Conservation (phyloP, 2,888 invertebrate genomes). For the Autographa pulchrina region DNA sequence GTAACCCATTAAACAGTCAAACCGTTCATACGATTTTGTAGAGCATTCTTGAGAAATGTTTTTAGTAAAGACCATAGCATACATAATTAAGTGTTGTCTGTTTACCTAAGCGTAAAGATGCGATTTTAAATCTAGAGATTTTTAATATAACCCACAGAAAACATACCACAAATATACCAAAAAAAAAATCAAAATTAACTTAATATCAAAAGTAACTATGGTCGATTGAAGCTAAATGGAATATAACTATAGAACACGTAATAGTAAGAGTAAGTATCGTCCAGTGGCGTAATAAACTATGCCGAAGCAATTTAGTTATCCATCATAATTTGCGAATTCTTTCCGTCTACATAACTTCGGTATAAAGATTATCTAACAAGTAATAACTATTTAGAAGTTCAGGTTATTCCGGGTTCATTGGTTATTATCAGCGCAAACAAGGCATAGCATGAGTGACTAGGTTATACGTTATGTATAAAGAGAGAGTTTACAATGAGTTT, state of each 20-base stretch:
- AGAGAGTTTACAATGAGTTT: neutral
- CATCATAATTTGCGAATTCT: constrained; percentile 3
- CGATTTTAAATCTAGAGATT: too few relatives aligned
- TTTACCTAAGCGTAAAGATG: too few relatives aligned
- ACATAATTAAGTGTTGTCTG: too few relatives aligned
- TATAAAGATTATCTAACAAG: neutral
- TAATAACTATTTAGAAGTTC: constrained; percentile 4
- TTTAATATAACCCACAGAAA: too few relatives aligned
- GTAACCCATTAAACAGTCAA: too few relatives aligned
- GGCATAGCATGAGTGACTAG: neutral
- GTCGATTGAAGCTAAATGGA: neutral
- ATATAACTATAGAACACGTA: neutral
- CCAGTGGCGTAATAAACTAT: neutral
- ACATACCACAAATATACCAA: too few relatives aligned
- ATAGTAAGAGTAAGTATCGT: neutral
- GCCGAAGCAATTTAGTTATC: neutral
- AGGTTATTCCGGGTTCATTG: neutral
- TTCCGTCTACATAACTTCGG: neutral
- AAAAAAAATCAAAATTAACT: too few relatives aligned
- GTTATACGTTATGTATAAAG: neutral
- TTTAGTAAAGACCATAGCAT: too few relatives aligned
- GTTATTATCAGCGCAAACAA: neutral
- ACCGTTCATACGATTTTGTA: too few relatives aligned
- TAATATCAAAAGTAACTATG: too few relatives aligned
- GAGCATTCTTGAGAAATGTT: too few relatives aligned